These are phyloP conservation scores for Drosophila fungiperda DNA, from an alignment of 2,888 invertebrate genomes.

Conservation along the genomic window DNA sequence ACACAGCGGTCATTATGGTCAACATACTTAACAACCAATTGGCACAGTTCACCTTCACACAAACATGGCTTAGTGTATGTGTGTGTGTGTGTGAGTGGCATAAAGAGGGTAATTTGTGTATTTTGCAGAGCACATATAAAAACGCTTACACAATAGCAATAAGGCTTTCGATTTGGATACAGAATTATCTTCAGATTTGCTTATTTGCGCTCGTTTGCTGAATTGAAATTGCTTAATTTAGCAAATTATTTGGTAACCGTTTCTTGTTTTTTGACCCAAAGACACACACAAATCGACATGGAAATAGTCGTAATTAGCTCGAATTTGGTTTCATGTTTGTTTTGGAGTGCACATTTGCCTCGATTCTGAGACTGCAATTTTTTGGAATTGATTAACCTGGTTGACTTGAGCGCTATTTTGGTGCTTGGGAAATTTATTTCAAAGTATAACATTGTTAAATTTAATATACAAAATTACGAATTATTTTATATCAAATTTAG, in stretches of 20 bases:
- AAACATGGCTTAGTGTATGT: not conserved
- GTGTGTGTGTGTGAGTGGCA: not conserved
- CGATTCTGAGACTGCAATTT: not conserved
- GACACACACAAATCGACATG: conserved; percentile 16
- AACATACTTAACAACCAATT: conserved; percentile 21
- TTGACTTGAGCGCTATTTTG: not conserved
- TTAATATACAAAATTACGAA: not conserved
- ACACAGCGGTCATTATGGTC: conserved; percentile 12
- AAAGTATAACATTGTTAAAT: not conserved
- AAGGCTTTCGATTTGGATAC: conserved; percentile 20
- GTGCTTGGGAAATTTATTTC: conserved; percentile 3
- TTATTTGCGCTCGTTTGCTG: conserved; percentile 52
- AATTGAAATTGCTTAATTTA: conserved; percentile 81
- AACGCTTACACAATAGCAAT: conserved; percentile 25
- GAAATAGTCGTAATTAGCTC: conserved; percentile 58
- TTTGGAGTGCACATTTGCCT: conserved; percentile 44
- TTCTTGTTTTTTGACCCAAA: conserved; percentile 45
- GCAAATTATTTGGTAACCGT: conserved; percentile 69
- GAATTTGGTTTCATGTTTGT: conserved; percentile 37
- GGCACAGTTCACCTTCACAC: conserved; percentile 12
- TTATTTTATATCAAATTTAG: conserved; percentile 54
- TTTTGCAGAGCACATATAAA: conserved; percentile 34
- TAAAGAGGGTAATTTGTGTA: conserved; percentile 31
- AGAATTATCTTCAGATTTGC: conserved; percentile 30
- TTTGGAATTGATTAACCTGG: not conserved